Conservation (phyloP, 2,888 invertebrate species). For the Apocheima hispidaria region DNA sequence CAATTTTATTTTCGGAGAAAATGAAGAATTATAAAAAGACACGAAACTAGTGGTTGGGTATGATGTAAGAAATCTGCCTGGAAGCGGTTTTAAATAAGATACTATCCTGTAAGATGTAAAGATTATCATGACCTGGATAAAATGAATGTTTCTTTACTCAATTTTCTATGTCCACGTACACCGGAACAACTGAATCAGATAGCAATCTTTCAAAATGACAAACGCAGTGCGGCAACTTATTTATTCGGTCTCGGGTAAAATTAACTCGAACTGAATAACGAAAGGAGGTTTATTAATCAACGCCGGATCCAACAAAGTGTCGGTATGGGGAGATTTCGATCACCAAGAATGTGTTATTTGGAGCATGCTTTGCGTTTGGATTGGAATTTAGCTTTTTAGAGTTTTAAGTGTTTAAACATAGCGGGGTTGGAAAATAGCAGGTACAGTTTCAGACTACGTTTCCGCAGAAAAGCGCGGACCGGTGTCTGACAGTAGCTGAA, state of each 20-base stretch:
- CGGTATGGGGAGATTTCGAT: conserved; percentile 64
- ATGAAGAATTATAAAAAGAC: too few species aligned
- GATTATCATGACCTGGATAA: neutral
- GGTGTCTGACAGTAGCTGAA: too few species aligned
- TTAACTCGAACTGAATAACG: conserved; percentile 77
- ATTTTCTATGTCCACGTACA: conserved; percentile 26
- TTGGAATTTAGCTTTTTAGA: conserved; percentile 11
- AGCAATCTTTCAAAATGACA: conserved; percentile 77
- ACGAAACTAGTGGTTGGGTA: too few species aligned
- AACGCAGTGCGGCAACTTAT: conserved; percentile 67
- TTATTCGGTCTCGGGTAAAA: conserved; percentile 67
- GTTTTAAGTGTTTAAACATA: neutral
- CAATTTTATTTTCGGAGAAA: too few species aligned
- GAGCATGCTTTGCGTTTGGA: conserved; percentile 21
- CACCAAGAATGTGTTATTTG: conserved; percentile 46
- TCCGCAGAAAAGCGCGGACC: too few species aligned
- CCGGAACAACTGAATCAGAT: conserved; percentile 74
- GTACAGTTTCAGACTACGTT: neutral
- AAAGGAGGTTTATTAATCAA: conserved; percentile 76
- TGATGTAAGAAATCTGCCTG: too few species aligned
- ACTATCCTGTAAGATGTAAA: neutral
- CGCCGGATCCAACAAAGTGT: conserved; percentile 74
- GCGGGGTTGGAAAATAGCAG: neutral
- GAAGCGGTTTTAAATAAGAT: too few species aligned
- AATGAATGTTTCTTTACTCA: neutral